A percentile compares a stretch with the other conserved stretches of the same genome.
Conservation (phyloP, 2,113 vertebrate genomes). For the Ia io region DNA sequence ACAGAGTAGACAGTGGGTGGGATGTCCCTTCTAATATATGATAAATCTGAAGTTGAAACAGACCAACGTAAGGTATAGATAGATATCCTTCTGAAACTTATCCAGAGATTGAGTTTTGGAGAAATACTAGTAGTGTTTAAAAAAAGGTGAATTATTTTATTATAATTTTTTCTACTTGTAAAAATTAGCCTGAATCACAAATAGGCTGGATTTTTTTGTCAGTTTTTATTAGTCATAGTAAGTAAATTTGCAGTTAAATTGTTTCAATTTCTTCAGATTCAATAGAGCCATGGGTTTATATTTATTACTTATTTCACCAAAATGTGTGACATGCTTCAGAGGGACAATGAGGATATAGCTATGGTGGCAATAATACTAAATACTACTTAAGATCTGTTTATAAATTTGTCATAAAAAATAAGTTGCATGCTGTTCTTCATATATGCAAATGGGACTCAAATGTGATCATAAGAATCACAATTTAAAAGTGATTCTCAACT, state of each 20-base stretch:
- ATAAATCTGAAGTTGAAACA: background rate
- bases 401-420: background rate
- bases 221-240: background rate
- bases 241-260: background rate
- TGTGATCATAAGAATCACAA: background rate
- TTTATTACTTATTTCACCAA: conserved; percentile 4
- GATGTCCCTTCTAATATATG: background rate
- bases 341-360: background rate
- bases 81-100: background rate
- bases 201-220: background rate
- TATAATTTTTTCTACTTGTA: background rate
- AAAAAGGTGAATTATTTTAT: background rate
- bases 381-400: background rate
- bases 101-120: background rate
- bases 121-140: background rate
- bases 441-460: background rate
- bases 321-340: background rate
- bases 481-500: background rate
- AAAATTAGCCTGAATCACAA: background rate
- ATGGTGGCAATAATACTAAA: background rate
- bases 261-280: background rate
- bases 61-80: background rate
- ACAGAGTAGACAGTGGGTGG: background rate
- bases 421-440: background rate
- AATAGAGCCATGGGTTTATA: background rate